Percentiles rank a stretch among this genome's conserved stretches.
Evolutionary conservation across 2,888 invertebrate species (phyloP).

Genomic region (Thymelicus acteon): DNA sequence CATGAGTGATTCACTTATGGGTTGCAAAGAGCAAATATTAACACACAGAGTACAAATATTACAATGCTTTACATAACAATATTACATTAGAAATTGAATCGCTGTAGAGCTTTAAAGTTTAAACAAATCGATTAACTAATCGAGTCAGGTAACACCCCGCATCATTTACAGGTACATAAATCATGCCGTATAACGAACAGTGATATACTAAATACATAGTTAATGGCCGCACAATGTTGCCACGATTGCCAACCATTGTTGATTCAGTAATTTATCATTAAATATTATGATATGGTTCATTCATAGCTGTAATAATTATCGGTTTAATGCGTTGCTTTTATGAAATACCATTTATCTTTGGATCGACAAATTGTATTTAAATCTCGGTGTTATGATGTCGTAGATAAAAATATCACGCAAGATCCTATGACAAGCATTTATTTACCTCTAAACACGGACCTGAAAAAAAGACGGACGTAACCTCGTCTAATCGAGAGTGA

Average conservation of each 20-base stretch:
- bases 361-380: background rate
- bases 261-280: conserved; percentile 23
- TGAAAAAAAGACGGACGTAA: too few relatives aligned
- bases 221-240: conserved; percentile 19
- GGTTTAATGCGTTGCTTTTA: background rate
- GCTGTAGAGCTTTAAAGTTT: conserved; percentile 2
- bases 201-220: conserved; percentile 38
- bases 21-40: too few relatives aligned
- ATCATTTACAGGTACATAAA: conserved; percentile 24
- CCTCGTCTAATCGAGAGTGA: too few relatives aligned
- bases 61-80: too few relatives aligned
- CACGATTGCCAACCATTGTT: conserved; percentile 15
- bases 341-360: background rate
- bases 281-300: conserved; percentile 12
- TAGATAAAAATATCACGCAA: too few relatives aligned
- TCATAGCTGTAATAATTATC: conserved; percentile 5
- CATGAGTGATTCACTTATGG: too few relatives aligned
- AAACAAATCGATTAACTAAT: conserved; percentile 20
- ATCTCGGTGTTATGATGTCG: too few relatives aligned
- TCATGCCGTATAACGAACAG: conserved; percentile 32
- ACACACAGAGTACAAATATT: too few relatives aligned
- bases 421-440: too few relatives aligned
- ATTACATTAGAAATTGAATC: background rate
- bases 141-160: conserved; percentile 13
- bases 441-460: too few relatives aligned